Base-by-base conservation (phyloP, 1,140 invertebrate genomes). In the Drosophila kikkawai region DNA sequence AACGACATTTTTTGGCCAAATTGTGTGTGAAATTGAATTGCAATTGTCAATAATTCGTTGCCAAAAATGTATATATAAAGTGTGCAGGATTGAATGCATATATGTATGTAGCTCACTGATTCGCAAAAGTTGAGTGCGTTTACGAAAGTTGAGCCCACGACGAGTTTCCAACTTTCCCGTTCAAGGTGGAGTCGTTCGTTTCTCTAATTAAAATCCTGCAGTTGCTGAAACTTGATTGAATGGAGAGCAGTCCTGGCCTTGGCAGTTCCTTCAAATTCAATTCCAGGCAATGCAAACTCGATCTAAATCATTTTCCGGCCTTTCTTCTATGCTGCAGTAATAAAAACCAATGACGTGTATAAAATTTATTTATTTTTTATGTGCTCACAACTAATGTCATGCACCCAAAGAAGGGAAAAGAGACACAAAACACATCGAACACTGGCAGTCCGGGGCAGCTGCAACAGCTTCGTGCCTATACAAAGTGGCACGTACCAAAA, bases 11-110 rank as follows among this genome's bases (percentile, higher is more conserved):
- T 84, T 77, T 82, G 77, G 80, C 80, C 84, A 87, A 87, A 87
- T 87, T 87, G 84, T 87, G 84, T 87, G 84, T 87, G 84, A 87
- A 87, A 87, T 87, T 87, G 84, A 87, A 87, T 87, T 87, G 84
- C 84, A 87, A 87, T 87, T 87, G 84, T 87, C 84, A 87, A 87
- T 87, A 87, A 87, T 87, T 87, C 84, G 84, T 88, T 88, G 79
- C 61, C 80, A 75, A 83, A 87, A 88, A 83, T 74, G 68, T 22
- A 47, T 37, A 12, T 45, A 59, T 42, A 42, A 32, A 19, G 26
- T 19, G 17, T 26, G 19, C 8, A 7, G 39, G 11, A 60, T 51
- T 73, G 70, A 73, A 76, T 55, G 67, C 63, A 68, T 47, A 13
- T 55, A 79, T 73, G 56, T 55, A 79, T 73, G 56, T 79, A 73